Percentiles rank a stretch among this genome's conserved stretches.
Evolutionary conservation across 2,797 vertebrate species (phyloP).

Genomic region (Crocodylus rhombifer): DNA sequence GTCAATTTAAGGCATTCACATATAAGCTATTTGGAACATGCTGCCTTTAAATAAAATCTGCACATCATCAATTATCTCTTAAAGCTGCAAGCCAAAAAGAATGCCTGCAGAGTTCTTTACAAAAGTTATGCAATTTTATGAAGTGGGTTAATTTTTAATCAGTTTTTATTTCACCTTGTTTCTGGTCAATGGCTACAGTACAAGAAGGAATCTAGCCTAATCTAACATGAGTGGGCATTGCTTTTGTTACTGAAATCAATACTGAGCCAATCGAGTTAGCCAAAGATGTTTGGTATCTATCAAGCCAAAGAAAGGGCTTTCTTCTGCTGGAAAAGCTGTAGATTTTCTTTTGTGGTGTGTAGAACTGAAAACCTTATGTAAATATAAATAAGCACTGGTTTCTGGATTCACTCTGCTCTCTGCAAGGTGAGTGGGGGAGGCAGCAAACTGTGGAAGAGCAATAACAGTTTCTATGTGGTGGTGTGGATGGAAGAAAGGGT

Average conservation of each 20-base stretch:
- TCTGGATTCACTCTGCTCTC: neutral
- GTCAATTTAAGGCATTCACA: neutral
- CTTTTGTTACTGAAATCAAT: constrained; percentile 32
- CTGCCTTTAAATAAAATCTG: constrained; percentile 41
- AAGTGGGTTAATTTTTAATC: constrained; percentile 55
- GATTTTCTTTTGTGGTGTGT: neutral
- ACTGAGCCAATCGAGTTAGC: neutral
- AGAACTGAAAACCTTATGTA: constrained; percentile 1
- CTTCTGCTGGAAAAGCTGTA: constrained; percentile 10
- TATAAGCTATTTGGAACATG: rapidly evolving
- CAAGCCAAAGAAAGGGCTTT: constrained; percentile 12
- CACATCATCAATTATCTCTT: neutral
- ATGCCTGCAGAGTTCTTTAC: constrained; percentile 24
- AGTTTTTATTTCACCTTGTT: constrained; percentile 44
- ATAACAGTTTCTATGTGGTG: neutral
- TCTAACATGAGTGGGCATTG: neutral
- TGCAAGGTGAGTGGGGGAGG: neutral
- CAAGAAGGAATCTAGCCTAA: neutral
- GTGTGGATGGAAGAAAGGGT: neutral
- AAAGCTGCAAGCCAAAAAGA: constrained; percentile 50
- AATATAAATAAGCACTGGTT: neutral
- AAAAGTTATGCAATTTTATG: neutral
- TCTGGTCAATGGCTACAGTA: constrained; percentile 34
- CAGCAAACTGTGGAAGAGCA: rapidly evolving
- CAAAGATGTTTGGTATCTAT: neutral